Evolutionary conservation across 2,888 invertebrate genomes (phyloP).

Genomic region (Selenia dentaria): DNA sequence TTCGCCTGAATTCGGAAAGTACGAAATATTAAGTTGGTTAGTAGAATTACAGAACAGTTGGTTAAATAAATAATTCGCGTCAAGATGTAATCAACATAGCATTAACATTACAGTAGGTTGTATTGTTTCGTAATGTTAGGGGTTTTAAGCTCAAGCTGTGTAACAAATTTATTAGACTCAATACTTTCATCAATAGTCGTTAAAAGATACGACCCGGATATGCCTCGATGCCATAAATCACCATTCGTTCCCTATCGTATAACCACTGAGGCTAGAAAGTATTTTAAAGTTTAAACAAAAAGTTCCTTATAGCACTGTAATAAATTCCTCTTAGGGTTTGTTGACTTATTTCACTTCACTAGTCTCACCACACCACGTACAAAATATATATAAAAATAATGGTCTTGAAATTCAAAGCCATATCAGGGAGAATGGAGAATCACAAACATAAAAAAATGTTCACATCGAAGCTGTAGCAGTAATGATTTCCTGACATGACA

Average conservation of each 20-base stretch:
- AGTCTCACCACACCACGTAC: slow-evolving; percentile 3
- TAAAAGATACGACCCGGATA: slow-evolving; percentile 10
- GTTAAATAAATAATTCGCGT: no score
- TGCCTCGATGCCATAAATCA: slow-evolving; percentile 15
- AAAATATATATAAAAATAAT: background rate
- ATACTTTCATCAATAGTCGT: slow-evolving; percentile 5
- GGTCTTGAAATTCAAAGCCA: background rate
- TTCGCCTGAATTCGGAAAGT: no score
- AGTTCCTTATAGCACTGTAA: background rate
- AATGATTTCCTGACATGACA: no score
- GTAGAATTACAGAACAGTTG: no score
- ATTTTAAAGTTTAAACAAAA: background rate
- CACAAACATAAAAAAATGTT: no score
- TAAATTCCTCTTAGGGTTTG: background rate
- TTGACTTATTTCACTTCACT: background rate
- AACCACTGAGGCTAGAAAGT: slow-evolving; percentile 1
- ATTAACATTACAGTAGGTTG: no score
- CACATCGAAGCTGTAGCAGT: no score
- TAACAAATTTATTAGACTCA: background rate
- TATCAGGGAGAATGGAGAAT: background rate
- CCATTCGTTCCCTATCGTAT: background rate
- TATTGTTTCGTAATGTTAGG: no score
- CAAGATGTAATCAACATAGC: no score
- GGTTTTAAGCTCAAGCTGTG: no score
- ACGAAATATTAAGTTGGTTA: no score